Evolutionary conservation across 2,888 invertebrate genomes (phyloP).

Genomic region (Drosophila anceps): DNA sequence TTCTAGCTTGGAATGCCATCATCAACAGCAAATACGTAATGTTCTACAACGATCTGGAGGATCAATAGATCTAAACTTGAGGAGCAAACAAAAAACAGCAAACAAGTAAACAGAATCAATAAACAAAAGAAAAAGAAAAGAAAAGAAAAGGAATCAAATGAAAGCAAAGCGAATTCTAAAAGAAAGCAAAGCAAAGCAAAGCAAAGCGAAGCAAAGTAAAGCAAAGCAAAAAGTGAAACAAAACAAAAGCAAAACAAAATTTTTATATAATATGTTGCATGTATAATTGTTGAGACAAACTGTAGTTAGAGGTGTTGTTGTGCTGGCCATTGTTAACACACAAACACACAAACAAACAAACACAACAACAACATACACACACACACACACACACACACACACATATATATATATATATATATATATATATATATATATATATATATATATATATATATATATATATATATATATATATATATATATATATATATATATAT

Average conservation of each 20-base stretch:
- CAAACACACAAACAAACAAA: constrained; percentile 14
- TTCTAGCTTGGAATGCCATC: constrained; percentile 91
- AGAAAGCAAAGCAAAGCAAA: not conserved
- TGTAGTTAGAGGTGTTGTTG: constrained; percentile 13
- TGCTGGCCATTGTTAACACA: constrained; percentile 12
- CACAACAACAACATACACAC: not conserved
- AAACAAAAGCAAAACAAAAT: constrained; percentile 6
- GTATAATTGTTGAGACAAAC: constrained; percentile 21
- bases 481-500: not conserved
- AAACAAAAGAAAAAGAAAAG: not conserved
- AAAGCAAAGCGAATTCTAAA: not conserved
- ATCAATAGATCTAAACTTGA: constrained; percentile 21
- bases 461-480: not conserved
- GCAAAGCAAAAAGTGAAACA: not conserved
- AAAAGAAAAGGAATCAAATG: not conserved
- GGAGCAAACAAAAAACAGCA: not conserved
- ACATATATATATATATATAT: not conserved
- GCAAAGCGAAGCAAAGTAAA: not conserved
- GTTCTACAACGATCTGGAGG: constrained; percentile 87
- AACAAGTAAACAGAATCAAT: not conserved
- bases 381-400: too few relatives aligned
- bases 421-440: not conserved
- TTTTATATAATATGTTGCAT: constrained; percentile 30
- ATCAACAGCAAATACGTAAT: constrained; percentile 87
- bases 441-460: not conserved